Evolutionary conservation across 2,113 vertebrate species (phyloP).

Genomic region (Eretmochelys imbricata): DNA sequence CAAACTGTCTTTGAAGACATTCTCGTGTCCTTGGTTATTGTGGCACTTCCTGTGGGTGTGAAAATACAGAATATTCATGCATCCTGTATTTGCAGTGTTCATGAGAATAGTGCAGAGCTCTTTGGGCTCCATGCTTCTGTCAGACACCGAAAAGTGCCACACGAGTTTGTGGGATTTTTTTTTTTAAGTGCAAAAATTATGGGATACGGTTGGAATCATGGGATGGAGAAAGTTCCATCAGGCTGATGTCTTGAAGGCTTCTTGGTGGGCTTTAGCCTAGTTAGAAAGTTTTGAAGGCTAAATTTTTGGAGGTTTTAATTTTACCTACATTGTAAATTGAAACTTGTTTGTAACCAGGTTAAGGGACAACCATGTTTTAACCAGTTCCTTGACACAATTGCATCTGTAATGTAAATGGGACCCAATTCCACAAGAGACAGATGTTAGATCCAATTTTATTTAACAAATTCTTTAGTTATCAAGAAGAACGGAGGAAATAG

Average conservation of each 20-base stretch:
- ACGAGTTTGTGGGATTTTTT: no score
- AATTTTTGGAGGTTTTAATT: background rate
- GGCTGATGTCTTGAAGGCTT: accelerated
- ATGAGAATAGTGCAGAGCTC: no score
- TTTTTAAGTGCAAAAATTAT: no score
- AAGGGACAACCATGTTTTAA: background rate
- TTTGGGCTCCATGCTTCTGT: no score
- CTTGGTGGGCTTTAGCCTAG: background rate
- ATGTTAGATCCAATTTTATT: background rate
- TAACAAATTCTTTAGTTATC: background rate
- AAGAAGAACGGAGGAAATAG: accelerated
- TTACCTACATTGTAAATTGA: background rate
- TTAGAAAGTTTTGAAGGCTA: background rate
- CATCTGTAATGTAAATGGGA: accelerated
- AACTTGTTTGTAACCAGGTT: background rate
- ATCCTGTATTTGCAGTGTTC: no score
- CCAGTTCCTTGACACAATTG: background rate
- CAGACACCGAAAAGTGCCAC: no score
- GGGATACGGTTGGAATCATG: no score
- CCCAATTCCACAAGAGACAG: background rate
- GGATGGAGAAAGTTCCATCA: background rate
- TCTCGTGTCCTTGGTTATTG: no score
- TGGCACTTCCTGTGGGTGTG: no score
- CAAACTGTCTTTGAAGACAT: no score
- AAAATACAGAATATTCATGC: no score